phyloP scores from a whole-genome alignment of 2,113 vertebrate species.

The Phalacrocorax pelagicus region DNA sequence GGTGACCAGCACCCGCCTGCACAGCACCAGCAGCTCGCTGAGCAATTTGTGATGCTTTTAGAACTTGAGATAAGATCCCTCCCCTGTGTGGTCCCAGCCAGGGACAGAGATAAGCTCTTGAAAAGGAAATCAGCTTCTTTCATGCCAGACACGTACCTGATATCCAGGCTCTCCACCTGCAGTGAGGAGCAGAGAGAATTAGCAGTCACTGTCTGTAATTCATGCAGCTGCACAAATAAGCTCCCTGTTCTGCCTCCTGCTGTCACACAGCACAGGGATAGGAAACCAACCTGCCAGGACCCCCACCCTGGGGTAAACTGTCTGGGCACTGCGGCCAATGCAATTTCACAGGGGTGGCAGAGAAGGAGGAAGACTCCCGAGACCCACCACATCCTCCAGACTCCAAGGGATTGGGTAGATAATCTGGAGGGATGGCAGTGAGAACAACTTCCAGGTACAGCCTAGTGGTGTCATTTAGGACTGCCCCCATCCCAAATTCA shows the following conservation, averaged over 20 bases:
- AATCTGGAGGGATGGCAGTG: neutral
- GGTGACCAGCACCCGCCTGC: neutral
- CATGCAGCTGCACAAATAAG: neutral
- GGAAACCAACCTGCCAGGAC: neutral
- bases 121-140: neutral
- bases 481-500: neutral
- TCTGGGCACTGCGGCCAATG: neutral
- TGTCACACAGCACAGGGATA: neutral
- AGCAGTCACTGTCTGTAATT: constrained; percentile 20
- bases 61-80: neutral
- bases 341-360: neutral
- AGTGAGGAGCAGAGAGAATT: constrained; percentile 58
- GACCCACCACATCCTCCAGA: neutral
- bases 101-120: constrained; percentile 26
- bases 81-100: neutral
- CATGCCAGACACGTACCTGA: constrained; percentile 60
- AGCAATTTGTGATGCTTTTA: neutral
- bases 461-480: neutral
- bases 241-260: neutral
- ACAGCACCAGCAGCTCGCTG: neutral
- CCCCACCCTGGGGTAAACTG: neutral
- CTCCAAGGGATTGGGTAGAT: neutral
- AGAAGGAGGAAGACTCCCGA: neutral
- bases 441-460: neutral
- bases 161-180: constrained; percentile 65